Evolutionary conservation across 2,113 vertebrate species (phyloP), one percentile per base, ranked within the genome.

Genomic region (Eulacestoma nigropectus): DNA sequence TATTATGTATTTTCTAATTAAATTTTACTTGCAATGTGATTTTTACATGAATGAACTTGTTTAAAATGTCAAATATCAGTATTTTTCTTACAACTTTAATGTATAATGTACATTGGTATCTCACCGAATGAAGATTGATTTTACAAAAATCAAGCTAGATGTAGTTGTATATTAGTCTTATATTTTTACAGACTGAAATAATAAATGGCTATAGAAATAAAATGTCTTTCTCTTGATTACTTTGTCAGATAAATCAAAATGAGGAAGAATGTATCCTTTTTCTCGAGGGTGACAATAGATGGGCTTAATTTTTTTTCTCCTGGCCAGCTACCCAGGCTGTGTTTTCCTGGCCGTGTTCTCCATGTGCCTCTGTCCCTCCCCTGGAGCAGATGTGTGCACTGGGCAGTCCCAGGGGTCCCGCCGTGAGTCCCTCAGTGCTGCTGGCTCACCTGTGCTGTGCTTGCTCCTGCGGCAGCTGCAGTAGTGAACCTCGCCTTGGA

Each of bases 31-130:
- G 97, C 94, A 93, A 98, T 96, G 97, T 98, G 98, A 98, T 98
- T 98, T 98, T 98, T 98, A 98, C 97, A 97, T 98, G 96, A 97
- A 98, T 97, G 97, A 98, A 97, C 97, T 98, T 97, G 98, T 98
- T 98, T 98, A 98, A 98, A 98, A 98, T 98, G 97, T 98, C 95
- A 98, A 96, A 98, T 98, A 97, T 98, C 98, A 98, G 98, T 98
- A 98, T 98, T 98, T 98, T 98, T 98, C 98, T 97, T 98, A 98
- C 97, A 95, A 97, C 97, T 98, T 97, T 95, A 98, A 98, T 98
- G 98, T 97, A 98, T 98, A 96, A 96, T 98, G 97, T 98, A 98
- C 97, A 96, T 98, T 98, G 97, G 47, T 98, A 97, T 96, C 96
- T 97, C 97, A 98, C 98, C 79, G 97, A 98, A 98, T 98, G 98